These are phyloP conservation scores for Toxostoma redivivum DNA, from an alignment of 2,113 vertebrate genomes.

Conservation along the genomic window DNA sequence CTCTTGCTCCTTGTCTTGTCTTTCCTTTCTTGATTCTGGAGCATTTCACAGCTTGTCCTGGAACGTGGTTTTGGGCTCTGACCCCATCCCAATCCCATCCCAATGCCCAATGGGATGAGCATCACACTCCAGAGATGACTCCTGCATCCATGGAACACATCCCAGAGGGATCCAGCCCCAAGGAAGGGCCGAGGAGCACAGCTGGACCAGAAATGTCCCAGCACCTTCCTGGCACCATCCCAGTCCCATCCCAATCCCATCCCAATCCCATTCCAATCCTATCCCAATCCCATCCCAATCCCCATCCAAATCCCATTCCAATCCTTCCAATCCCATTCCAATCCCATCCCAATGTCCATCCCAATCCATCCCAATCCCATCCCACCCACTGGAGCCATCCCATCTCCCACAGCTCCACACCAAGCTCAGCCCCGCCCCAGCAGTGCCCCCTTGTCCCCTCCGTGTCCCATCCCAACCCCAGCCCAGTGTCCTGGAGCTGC, in stretches of 20 bases:
- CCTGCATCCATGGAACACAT: too few species aligned
- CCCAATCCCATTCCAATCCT: too few species aligned
- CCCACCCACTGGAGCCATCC: fast-evolving
- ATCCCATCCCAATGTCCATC: too few species aligned
- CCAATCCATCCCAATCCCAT: neutral
- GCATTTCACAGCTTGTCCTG: neutral
- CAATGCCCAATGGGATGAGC: neutral
- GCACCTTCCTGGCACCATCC: too few species aligned
- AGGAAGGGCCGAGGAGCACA: too few species aligned
- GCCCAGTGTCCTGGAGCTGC: fast-evolving
- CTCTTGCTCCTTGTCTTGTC: fast-evolving
- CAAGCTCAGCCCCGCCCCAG: neutral
- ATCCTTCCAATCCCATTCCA: too few species aligned
- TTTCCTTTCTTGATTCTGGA: neutral
- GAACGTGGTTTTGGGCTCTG: neutral
- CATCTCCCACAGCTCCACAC: neutral
- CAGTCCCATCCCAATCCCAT: too few species aligned
- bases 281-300: neutral
- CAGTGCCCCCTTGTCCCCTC: neutral
- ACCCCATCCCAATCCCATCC: too few species aligned
- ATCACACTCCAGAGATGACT: too few species aligned
- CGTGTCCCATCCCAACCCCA: fast-evolving
- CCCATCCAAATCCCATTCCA: neutral
- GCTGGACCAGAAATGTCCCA: too few species aligned
- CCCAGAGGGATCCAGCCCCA: too few species aligned